A percentile compares a stretch with the other conserved stretches of the same genome.
phyloP scores from a whole-genome alignment of 2,888 invertebrate species.

The Yponomeuta plumbellus region DNA sequence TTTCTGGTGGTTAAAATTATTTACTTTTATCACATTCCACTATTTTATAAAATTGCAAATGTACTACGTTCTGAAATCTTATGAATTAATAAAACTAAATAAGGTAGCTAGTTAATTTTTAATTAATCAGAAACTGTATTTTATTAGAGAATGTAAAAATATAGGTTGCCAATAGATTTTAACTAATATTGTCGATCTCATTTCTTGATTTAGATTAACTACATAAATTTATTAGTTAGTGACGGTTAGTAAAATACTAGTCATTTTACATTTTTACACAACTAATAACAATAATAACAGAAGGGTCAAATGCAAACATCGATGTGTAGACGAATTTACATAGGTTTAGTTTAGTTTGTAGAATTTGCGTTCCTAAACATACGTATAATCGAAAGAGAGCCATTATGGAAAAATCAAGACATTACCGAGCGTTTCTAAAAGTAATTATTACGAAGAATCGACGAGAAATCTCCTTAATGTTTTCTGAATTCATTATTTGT shows the following conservation, averaged over 20 bases:
- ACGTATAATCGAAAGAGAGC: not conserved
- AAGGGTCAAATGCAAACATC: conserved; percentile 11
- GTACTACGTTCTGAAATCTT: conserved; percentile 19
- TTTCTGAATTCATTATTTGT: too few species aligned
- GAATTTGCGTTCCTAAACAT: not conserved
- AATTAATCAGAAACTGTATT: not conserved
- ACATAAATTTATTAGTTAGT: not conserved
- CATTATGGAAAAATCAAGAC: not conserved
- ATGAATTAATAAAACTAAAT: conserved; percentile 17
- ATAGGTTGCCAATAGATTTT: not conserved
- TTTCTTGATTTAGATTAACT: not conserved
- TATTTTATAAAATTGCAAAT: conserved; percentile 15
- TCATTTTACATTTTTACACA: conserved; percentile 13
- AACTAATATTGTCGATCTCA: conserved; percentile 12
- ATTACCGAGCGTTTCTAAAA: not conserved
- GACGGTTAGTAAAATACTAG: not conserved
- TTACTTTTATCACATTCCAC: too few species aligned
- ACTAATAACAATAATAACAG: conserved; percentile 3
- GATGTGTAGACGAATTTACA: conserved; percentile 14
- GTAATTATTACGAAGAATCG: not conserved
- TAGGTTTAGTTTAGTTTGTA: conserved; percentile 2
- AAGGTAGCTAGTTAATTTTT: not conserved
- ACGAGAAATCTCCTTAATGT: too few species aligned
- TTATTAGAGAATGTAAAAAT: not conserved
- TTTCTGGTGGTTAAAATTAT: too few species aligned